phyloP scores from a whole-genome alignment of 2,888 invertebrate genomes.

The Hipparchia sbordonii region DNA sequence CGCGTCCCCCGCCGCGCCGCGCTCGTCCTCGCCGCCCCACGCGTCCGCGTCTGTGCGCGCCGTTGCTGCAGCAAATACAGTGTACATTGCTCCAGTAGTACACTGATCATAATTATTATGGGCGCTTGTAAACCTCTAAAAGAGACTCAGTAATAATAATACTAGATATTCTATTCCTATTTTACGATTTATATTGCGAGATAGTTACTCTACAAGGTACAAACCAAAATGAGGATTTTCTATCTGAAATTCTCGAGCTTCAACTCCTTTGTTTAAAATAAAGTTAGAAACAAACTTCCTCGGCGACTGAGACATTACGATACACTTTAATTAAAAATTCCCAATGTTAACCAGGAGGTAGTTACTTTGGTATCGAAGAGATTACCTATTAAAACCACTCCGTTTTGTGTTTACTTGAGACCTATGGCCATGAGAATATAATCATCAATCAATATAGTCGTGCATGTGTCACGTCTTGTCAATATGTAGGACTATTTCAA shows the following conservation, averaged over 20 bases:
- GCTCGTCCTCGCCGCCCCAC: not conserved
- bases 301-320: conserved; percentile 38
- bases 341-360: no score
- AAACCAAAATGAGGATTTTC: conserved; percentile 42
- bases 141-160: no score
- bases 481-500: no score
- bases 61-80: conserved; percentile 1
- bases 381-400: no score
- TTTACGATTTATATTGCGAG: no score
- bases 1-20: not conserved
- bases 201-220: not conserved
- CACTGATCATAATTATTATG: not conserved
- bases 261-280: conserved; percentile 52
- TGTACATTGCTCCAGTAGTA: not conserved
- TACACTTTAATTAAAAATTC: not conserved
- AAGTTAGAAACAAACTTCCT: conserved; percentile 46
- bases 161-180: no score
- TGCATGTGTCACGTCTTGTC: no score
- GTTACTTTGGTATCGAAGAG: no score
- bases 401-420: no score
- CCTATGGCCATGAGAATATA: no score
- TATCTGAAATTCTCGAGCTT: conserved; percentile 51
- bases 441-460: no score
- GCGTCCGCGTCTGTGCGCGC: not conserved
- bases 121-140: no score